Conservation (phyloP, 1,140 invertebrate genomes). For the Ips typographus region DNA sequence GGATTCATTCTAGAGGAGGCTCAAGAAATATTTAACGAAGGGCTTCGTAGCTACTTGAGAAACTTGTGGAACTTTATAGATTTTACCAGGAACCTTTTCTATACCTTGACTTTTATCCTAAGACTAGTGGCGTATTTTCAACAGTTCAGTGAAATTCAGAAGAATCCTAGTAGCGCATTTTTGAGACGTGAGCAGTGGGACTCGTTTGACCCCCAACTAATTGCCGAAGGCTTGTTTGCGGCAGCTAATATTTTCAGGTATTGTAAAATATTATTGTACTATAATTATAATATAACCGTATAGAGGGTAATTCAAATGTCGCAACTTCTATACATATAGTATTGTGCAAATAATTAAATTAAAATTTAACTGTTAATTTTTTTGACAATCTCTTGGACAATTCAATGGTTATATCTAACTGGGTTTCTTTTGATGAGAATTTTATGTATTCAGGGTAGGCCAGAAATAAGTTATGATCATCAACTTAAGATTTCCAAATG, state of each 20-base stretch:
- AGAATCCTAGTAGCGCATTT: constrained; percentile 66
- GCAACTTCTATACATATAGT: too few species aligned
- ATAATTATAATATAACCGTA: not conserved
- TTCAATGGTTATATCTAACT: too few species aligned
- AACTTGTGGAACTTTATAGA: constrained; percentile 98
- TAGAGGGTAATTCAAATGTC: too few species aligned
- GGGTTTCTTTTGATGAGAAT: too few species aligned
- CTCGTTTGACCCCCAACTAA: constrained; percentile 90
- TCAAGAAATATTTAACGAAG: constrained; percentile 83
- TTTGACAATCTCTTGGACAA: too few species aligned
- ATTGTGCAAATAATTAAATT: too few species aligned
- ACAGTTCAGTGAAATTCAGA: constrained; percentile 66
- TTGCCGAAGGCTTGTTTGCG: constrained; percentile 92
- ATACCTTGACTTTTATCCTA: constrained; percentile 75
- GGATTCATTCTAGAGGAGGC: constrained; percentile 91
- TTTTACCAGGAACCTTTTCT: constrained; percentile 85
- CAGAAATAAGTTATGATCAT: too few species aligned
- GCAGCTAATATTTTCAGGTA: constrained; percentile 90
- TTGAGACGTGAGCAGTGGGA: constrained; percentile 85
- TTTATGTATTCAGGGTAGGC: too few species aligned
- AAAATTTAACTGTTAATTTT: too few species aligned
- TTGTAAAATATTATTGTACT: not conserved
- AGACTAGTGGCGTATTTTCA: constrained; percentile 76
- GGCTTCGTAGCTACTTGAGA: constrained; percentile 77
- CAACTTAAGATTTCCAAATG: too few species aligned